Percentiles rank a stretch among this genome's conserved stretches.
phyloP scores from a whole-genome alignment of 2,888 invertebrate genomes.

The Sisyra terminalis region DNA sequence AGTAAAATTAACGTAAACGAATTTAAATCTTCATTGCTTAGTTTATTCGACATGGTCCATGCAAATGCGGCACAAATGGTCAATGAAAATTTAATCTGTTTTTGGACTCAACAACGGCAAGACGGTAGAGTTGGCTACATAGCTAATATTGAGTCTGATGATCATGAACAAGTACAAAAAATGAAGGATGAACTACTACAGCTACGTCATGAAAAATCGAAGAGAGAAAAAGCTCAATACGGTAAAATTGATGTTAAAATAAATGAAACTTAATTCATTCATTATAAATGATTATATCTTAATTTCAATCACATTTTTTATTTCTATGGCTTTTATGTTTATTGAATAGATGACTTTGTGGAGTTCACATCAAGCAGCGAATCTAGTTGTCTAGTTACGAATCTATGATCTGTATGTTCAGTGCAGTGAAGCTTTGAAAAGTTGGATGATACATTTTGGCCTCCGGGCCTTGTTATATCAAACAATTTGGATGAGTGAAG shows the following conservation, averaged over 20 bases:
- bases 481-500: too few relatives aligned
- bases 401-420: too few relatives aligned
- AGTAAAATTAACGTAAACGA: slow-evolving; percentile 2
- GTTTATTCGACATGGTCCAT: slow-evolving; percentile 7
- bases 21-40: slow-evolving; percentile 1
- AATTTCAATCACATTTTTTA: background rate
- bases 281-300: background rate
- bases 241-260: background rate
- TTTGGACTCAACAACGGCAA: slow-evolving; percentile 8
- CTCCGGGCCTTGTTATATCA: too few relatives aligned
- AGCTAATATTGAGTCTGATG: background rate
- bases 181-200: too few relatives aligned
- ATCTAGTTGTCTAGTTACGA: too few relatives aligned
- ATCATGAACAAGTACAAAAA: background rate
- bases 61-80: slow-evolving; percentile 5
- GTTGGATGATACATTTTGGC: too few relatives aligned
- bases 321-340: background rate
- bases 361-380: background rate
- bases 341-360: background rate
- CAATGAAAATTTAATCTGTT: slow-evolving; percentile 3
- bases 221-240: background rate
- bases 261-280: background rate
- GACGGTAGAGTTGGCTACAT: slow-evolving; percentile 3
- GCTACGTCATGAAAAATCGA: background rate
- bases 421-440: too few relatives aligned